Conservation (phyloP, 2,797 vertebrate species). For the Ataeniobius toweri region DNA sequence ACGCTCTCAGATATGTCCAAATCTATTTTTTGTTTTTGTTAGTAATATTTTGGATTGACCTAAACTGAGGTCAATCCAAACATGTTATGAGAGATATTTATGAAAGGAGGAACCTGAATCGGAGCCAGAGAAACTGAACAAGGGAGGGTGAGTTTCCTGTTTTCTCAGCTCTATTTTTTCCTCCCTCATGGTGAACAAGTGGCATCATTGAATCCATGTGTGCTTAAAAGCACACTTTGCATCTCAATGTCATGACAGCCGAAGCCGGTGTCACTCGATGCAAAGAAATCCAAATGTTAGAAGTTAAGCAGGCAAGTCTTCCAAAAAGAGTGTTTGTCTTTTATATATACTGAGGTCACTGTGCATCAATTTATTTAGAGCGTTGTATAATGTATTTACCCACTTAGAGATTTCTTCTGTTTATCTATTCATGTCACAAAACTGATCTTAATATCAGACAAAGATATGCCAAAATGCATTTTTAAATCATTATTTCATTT, state of each 20-base stretch:
- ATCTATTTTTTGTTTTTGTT: conserved; percentile 14
- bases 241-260: conserved; percentile 18
- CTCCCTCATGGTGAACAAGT: conserved; percentile 40
- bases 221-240: conserved; percentile 36
- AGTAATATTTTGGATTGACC: not conserved
- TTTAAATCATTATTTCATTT: not conserved
- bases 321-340: not conserved
- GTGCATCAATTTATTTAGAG: not conserved
- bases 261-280: conserved; percentile 20
- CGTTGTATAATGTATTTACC: not conserved
- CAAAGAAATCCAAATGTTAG: conserved; percentile 7
- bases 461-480: not conserved
- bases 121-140: conserved; percentile 41
- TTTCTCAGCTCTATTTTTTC: conserved; percentile 42
- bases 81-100: conserved; percentile 27
- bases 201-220: conserved; percentile 49
- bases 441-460: not conserved
- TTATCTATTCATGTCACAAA: not conserved
- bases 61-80: not conserved
- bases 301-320: conserved; percentile 1
- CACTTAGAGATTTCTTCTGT: not conserved
- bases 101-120: conserved; percentile 35
- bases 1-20: not conserved
- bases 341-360: conserved; percentile 2
- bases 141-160: conserved; percentile 51